These are phyloP conservation scores for Scaeva pyrastri DNA, from an alignment of 2,888 invertebrate species.

Conservation along the genomic window DNA sequence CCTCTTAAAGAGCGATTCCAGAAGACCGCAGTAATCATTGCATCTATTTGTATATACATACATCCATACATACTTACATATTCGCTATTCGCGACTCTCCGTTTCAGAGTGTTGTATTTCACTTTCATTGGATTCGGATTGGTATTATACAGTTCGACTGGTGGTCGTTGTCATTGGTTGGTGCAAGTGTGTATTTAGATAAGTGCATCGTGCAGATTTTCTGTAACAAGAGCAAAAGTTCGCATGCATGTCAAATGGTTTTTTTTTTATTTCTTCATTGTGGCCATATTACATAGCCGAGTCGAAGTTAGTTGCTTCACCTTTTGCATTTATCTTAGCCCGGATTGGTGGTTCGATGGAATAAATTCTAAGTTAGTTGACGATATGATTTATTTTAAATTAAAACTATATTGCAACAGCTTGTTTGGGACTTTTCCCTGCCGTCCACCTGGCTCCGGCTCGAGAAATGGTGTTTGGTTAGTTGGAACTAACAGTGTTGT, in stretches of 20 bases:
- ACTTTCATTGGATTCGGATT: conserved; percentile 70
- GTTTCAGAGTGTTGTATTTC: conserved; percentile 69
- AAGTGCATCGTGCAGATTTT: conserved; percentile 59
- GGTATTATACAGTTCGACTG: conserved; percentile 17
- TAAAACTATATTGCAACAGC: conserved; percentile 65
- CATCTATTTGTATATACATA: neutral
- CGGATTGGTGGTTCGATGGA: conserved; percentile 25
- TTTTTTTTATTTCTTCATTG: conserved; percentile 7
- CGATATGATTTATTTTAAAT: conserved; percentile 74
- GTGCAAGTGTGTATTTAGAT: conserved; percentile 42
- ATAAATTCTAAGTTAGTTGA: conserved; percentile 62
- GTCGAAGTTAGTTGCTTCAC: conserved; percentile 59
- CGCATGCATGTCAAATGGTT: conserved; percentile 72
- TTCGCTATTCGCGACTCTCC: conserved; percentile 2
- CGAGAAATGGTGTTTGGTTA: conserved; percentile 14
- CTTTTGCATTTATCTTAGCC: conserved; percentile 39
- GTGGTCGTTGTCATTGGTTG: conserved; percentile 31
- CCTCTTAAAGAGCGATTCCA: conserved; percentile 51
- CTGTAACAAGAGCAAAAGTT: conserved; percentile 75
- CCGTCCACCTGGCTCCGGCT: neutral
- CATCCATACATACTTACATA: too few relatives aligned
- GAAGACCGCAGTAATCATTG: conserved; percentile 9
- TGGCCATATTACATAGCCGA: neutral
- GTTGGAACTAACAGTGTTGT: neutral
- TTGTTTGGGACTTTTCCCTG: neutral